Evolutionary conservation across 2,888 invertebrate genomes (phyloP).

Genomic region (Tetragonisca angustula): DNA sequence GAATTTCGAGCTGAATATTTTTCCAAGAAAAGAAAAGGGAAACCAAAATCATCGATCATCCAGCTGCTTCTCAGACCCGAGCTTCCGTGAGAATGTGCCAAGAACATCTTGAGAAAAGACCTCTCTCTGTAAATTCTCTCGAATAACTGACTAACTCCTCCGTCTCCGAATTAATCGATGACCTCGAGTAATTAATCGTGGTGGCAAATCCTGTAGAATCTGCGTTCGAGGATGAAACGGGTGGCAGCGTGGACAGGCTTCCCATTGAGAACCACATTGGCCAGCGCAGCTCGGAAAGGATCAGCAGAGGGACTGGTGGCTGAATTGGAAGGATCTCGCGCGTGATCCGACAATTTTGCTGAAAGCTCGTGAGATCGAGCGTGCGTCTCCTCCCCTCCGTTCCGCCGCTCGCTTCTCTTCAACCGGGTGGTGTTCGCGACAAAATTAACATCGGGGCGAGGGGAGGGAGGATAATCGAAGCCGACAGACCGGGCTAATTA

Average conservation of each 20-base stretch:
- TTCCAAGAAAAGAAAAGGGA: not conserved
- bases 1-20: not conserved
- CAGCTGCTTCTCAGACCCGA: not conserved
- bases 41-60: not conserved
- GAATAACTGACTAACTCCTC: not conserved
- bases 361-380: slow-evolving; percentile 4
- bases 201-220: not conserved
- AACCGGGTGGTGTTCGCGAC: not conserved
- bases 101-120: not conserved
- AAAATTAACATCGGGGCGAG: not conserved
- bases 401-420: no score
- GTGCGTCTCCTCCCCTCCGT: not conserved
- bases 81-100: not conserved
- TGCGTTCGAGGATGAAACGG: no score
- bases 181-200: not conserved
- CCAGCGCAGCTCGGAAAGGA: not conserved
- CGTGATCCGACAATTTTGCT: slow-evolving; percentile 29
- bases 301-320: not conserved
- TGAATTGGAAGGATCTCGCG: slow-evolving; percentile 28
- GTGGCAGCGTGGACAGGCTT: not conserved
- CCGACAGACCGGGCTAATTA: not conserved
- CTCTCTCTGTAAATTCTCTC: not conserved
- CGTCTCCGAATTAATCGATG: not conserved
- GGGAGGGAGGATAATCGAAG: not conserved
- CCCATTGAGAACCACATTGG: slow-evolving; percentile 15